Conservation (phyloP, 2,113 vertebrate genomes). For the Dendrocopos noguchii region DNA sequence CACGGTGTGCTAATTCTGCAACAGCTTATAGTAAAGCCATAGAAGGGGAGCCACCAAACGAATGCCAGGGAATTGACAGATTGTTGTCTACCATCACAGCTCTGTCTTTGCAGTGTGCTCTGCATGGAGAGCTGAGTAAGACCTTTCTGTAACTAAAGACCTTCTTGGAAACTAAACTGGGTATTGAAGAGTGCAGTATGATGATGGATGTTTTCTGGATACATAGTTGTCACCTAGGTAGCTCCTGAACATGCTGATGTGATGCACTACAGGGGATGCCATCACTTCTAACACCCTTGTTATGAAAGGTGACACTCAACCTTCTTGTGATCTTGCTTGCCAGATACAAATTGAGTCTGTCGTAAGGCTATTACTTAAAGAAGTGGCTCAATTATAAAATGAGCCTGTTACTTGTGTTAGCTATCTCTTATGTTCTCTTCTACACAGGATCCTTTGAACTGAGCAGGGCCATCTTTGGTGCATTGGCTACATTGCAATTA, state of each 20-base stretch:
- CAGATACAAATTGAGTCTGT: neutral
- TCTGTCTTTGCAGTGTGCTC: neutral
- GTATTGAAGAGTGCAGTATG: neutral
- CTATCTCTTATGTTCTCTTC: neutral
- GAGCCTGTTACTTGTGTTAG: neutral
- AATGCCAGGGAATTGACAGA: neutral
- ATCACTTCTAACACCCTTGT: neutral
- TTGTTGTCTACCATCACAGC: neutral
- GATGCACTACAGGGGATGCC: neutral
- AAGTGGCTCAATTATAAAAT: neutral
- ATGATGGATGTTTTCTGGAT: neutral
- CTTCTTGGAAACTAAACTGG: neutral
- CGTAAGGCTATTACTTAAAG: neutral
- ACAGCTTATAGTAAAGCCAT: neutral
- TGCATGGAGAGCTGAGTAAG: neutral
- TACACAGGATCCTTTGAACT: neutral
- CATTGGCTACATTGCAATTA: neutral
- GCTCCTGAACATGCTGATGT: fast-evolving
- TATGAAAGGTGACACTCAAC: neutral
- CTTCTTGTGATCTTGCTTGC: neutral
- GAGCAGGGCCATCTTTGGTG: neutral
- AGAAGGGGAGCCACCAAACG: neutral
- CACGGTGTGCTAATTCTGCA: neutral
- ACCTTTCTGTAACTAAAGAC: neutral
- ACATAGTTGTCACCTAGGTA: neutral